Evolutionary conservation across 2,888 invertebrate species (phyloP), one percentile per base, ranked within the genome.

Genomic region (Mythimna loreyi): DNA sequence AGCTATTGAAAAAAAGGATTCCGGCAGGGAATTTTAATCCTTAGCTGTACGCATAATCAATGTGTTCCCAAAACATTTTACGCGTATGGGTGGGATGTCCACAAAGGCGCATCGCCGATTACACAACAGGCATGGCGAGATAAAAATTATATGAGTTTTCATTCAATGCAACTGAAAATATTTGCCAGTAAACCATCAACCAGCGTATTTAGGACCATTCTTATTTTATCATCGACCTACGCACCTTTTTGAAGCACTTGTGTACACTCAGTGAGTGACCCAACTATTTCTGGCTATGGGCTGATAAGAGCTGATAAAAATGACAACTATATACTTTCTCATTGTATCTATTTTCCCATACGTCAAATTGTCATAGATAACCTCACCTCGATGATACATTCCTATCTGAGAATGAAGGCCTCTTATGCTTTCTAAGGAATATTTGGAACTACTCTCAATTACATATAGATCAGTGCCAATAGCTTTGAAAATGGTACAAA

Each of bases 271-370:
- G 52, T 16, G 25, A 23, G 52, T 16, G 25, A 45, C 25, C 25
- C 43, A 52, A 28, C 50, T 19, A 58, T 75, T 49, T 60, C 60
- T 30, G 50, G 16, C 33, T 49, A 43, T 43, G 16, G 3, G 16
- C 11, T 45, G 77, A 71, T 72, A 72, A 47, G 4, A 43, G 6
- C 9, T 11, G 78, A 78, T 75, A 75, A 75, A 47, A 61, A 53
- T 66, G 52, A 72, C 50, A 49, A 45, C 36, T 16, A 40, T 16
- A 40, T 45, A 65, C 65, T 75, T 79, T 80, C 60, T 77, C 58
- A 43, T 52, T 62, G 61, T 59, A 40, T 40, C 40, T 40, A 61
- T 63, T 63, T 68, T 74, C 75, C 67, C 73, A 78, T 67, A 67
- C 40, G 47, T 61, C 59, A 72, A 63, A 43, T 40, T 61, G 52